These are phyloP conservation scores for Taenaris catops DNA, from an alignment of 2,888 invertebrate species.

Conservation along the genomic window DNA sequence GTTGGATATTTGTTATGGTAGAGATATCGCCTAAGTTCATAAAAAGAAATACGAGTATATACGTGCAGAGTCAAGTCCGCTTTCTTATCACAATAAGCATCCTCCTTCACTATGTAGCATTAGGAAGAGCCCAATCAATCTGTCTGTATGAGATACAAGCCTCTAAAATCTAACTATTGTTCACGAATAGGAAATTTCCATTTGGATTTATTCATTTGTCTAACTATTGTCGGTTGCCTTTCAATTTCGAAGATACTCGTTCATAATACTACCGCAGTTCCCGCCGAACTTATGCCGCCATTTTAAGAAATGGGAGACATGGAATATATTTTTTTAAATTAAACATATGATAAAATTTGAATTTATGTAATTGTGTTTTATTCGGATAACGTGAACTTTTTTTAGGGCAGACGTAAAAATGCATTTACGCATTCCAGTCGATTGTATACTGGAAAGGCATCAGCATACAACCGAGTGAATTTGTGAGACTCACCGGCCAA, in stretches of 20 bases:
- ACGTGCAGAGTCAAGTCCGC: not conserved
- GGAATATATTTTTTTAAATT: too few relatives aligned
- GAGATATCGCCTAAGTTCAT: too few relatives aligned
- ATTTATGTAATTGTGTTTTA: too few relatives aligned
- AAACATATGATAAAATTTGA: too few relatives aligned
- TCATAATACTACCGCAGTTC: conserved; percentile 27
- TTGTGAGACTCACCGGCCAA: too few relatives aligned
- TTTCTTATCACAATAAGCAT: conserved; percentile 22
- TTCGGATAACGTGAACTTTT: too few relatives aligned
- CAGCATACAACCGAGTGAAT: too few relatives aligned
- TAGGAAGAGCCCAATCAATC: conserved; percentile 73
- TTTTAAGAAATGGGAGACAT: conserved; percentile 8
- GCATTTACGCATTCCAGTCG: too few relatives aligned
- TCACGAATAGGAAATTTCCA: conserved; percentile 76
- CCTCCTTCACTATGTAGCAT: conserved; percentile 47
- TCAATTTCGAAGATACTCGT: conserved; percentile 53
- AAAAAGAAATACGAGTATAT: not conserved
- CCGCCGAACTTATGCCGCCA: conserved; percentile 25
- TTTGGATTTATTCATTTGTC: conserved; percentile 79
- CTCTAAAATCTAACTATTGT: conserved; percentile 78
- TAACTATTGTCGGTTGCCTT: conserved; percentile 66
- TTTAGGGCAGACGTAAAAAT: too few relatives aligned
- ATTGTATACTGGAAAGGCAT: too few relatives aligned
- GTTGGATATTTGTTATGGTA: too few relatives aligned
- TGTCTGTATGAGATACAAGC: conserved; percentile 75